These are phyloP conservation scores for Pygocentrus nattereri DNA, from an alignment of 2,797 vertebrate genomes.

Conservation along the genomic window DNA sequence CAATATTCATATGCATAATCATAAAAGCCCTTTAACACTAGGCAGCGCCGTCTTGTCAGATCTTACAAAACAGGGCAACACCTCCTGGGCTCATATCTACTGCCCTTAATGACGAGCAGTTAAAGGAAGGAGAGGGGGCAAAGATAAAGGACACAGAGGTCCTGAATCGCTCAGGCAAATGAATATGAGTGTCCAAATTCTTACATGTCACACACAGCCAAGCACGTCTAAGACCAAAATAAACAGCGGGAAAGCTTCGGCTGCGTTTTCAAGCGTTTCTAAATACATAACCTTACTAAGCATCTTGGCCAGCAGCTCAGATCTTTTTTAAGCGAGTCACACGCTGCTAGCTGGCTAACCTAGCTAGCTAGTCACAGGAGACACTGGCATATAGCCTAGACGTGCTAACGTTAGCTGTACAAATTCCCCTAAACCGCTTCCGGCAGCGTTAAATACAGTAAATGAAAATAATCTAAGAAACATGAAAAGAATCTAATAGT, in stretches of 20 bases:
- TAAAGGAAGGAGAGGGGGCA: too few relatives aligned
- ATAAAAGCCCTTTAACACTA: not conserved
- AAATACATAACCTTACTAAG: not conserved
- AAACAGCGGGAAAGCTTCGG: not conserved
- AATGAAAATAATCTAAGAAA: not conserved
- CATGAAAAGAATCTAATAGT: not conserved
- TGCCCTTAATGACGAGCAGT: not conserved
- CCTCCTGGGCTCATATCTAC: slow-evolving; percentile 4
- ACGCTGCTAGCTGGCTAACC: not conserved
- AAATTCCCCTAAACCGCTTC: too few relatives aligned
- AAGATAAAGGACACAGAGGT: not conserved
- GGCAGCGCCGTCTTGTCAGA: slow-evolving; percentile 19
- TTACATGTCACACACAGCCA: too few relatives aligned
- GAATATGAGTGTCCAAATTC: not conserved
- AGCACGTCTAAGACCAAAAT: not conserved
- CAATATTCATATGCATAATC: not conserved
- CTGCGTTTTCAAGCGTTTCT: not conserved
- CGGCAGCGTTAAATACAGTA: not conserved
- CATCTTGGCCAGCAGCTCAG: not conserved
- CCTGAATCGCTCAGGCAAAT: not conserved
- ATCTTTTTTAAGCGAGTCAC: not conserved
- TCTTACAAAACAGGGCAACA: not conserved
- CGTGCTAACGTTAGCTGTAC: not conserved
- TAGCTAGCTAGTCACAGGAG: not conserved
- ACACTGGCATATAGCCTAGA: not conserved